These are phyloP conservation scores for Anser cygnoides DNA, from an alignment of 2,113 vertebrate genomes.

Conservation along the genomic window DNA sequence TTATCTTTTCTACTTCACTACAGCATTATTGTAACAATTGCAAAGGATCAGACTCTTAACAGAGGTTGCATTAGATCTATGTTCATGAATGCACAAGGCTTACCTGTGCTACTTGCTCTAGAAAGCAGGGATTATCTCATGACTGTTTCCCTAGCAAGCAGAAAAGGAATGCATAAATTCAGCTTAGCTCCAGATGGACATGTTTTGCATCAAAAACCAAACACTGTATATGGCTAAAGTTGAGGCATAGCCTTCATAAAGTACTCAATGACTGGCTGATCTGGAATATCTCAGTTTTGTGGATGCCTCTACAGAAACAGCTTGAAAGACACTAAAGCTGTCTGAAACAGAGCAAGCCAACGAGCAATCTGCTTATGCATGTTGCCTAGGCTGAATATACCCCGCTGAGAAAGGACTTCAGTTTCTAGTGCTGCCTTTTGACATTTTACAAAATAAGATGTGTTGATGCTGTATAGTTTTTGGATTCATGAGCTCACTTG, in stretches of 20 bases:
- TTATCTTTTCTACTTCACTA: not conserved
- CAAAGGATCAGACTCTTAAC: not conserved
- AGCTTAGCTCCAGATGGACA: not conserved
- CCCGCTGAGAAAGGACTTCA: not conserved
- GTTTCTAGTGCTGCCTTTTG: not conserved
- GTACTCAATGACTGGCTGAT: not conserved
- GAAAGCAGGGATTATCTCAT: not conserved
- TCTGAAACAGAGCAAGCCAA: not conserved
- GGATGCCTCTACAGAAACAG: not conserved
- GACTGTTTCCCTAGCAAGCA: not conserved
- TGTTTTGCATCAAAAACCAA: not conserved
- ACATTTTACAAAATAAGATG: not conserved
- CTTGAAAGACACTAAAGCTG: not conserved
- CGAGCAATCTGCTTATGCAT: fast-evolving
- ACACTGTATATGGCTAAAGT: not conserved
- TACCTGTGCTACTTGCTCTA: not conserved
- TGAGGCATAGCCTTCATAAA: not conserved
- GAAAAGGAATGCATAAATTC: not conserved
- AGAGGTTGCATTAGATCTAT: not conserved
- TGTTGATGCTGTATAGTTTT: not conserved
- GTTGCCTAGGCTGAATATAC: not conserved
- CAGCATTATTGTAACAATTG: not conserved
- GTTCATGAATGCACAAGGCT: not conserved
- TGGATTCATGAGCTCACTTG: not conserved
- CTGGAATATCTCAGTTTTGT: not conserved